A percentile compares a stretch with the other conserved stretches of the same genome.
phyloP scores from a whole-genome alignment of 2,888 invertebrate species.

The Alitta virens region DNA sequence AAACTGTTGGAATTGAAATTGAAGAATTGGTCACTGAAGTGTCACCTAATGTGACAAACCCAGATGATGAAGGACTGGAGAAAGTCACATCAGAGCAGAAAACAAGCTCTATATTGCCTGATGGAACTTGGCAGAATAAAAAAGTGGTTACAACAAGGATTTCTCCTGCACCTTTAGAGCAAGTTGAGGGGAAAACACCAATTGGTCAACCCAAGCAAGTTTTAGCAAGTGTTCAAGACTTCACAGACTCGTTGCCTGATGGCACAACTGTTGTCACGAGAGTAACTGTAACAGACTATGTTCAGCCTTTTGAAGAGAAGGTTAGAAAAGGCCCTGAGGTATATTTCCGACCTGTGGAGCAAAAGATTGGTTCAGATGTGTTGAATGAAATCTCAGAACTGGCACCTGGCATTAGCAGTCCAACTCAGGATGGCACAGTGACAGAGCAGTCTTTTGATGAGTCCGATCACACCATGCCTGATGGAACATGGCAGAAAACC shows the following conservation, averaged over 20 bases:
- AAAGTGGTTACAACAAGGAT: slow-evolving; percentile 11
- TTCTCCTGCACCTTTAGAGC: slow-evolving; percentile 20
- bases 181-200: no score
- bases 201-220: neutral
- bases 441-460: neutral
- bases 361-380: slow-evolving; percentile 14
- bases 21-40: slow-evolving; percentile 16
- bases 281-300: slow-evolving; percentile 9
- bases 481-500: slow-evolving; percentile 11
- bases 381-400: slow-evolving; percentile 15
- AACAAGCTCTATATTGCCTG: neutral
- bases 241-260: slow-evolving; percentile 10
- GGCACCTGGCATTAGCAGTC: slow-evolving; percentile 12
- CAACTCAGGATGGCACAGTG: slow-evolving; percentile 1
- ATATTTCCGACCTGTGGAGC: slow-evolving; percentile 1
- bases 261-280: slow-evolving; percentile 9
- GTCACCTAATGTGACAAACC: slow-evolving; percentile 13
- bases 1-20: slow-evolving; percentile 17
- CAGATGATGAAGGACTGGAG: slow-evolving; percentile 2
- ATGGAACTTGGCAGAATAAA: slow-evolving; percentile 10
- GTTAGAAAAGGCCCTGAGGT: slow-evolving; percentile 5
- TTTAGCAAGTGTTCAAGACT: slow-evolving; percentile 3
- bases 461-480: slow-evolving; percentile 8
- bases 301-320: slow-evolving; percentile 6
- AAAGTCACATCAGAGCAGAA: neutral